Base-by-base conservation (phyloP, 2,797 vertebrate species). In the Phrynocephalus vlangalii region DNA sequence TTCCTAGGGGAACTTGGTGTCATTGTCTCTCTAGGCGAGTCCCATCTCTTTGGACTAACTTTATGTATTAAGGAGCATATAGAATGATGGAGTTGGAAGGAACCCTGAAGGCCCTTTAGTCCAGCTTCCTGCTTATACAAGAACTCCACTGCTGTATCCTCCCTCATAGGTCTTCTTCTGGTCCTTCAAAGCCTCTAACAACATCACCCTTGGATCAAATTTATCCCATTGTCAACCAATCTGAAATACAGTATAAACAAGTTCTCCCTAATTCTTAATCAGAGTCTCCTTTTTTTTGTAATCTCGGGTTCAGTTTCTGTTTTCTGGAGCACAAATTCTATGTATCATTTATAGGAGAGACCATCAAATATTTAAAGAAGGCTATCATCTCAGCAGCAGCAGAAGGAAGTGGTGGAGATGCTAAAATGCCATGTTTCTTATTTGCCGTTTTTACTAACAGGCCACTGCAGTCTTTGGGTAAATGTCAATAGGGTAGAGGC, bases 1-100 rank as follows among this genome's bases (percentile, higher is more conserved):
- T 44, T 44, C 38, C 38, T 44, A 44, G 38, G 38, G 38, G 38
- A 44, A 44, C 38, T 44, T 44, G 0, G 11, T 86, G 48, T 72
- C 44, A 24, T 70, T 82, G 5, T 0, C 0, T 79, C n/a, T 76
- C 33, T 76, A 1, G 76, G 10, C 84, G 5, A 60, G 63, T 63
- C 38, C 8, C 26, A 18, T 66, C 22, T 33, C n/a, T 70, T 82
- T 67, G 20, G 15, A 77, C 7, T 68, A 75, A 5, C 2, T 70
- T 16, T 6, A n/a, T 70, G 67, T 75, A 50, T 86, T 67, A 89
- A 82, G 68, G 71, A 44, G 11, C n/a, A 38, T 68, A 70, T 56
- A 63, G 24, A 76, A 75, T 76, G 30, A 26, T 44, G 63, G 83
- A 75, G 13, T 75, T 63, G 30, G 30, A 33, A 75, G 30, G 15